A percentile compares a stretch with the other conserved stretches of the same genome.
These are phyloP conservation scores for Chionoecetes opilio DNA, from an alignment of 1,140 invertebrate species.

Conservation along the genomic window DNA sequence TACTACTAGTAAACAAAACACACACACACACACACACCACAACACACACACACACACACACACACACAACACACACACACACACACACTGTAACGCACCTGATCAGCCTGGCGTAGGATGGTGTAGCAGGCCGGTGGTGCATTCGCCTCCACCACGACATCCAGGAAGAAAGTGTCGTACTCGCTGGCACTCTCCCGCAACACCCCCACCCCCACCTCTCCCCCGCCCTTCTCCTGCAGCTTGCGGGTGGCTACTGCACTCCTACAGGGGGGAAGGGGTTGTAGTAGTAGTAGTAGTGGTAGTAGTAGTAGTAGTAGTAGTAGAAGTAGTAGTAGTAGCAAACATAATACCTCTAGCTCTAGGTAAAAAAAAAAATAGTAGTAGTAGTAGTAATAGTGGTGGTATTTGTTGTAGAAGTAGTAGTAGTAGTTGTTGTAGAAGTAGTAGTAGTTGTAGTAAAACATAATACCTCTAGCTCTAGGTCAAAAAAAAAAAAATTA, in stretches of 20 bases:
- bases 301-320: conserved; percentile 52
- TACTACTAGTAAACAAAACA: too few relatives aligned
- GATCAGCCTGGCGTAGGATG: conserved; percentile 43
- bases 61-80: too few relatives aligned
- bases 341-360: too few relatives aligned
- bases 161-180: conserved; percentile 91
- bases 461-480: too few relatives aligned
- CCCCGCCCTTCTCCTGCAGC: conserved; percentile 90
- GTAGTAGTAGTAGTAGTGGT: background rate
- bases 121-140: conserved; percentile 36
- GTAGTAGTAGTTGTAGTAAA: too few relatives aligned
- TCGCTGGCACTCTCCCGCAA: conserved; percentile 91
- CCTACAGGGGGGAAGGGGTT: conserved; percentile 37
- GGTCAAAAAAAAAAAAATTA: too few relatives aligned
- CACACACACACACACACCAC: too few relatives aligned
- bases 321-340: too few relatives aligned
- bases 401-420: too few relatives aligned
- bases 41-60: too few relatives aligned
- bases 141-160: conserved; percentile 86
- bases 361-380: conserved; percentile 84
- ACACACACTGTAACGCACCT: conserved; percentile 45
- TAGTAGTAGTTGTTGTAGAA: too few relatives aligned
- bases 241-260: conserved; percentile 93
- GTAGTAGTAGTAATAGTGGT: background rate
- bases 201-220: conserved; percentile 91